Evolutionary conservation across 2,888 invertebrate species (phyloP).

Genomic region (Philopedon plagiatum): DNA sequence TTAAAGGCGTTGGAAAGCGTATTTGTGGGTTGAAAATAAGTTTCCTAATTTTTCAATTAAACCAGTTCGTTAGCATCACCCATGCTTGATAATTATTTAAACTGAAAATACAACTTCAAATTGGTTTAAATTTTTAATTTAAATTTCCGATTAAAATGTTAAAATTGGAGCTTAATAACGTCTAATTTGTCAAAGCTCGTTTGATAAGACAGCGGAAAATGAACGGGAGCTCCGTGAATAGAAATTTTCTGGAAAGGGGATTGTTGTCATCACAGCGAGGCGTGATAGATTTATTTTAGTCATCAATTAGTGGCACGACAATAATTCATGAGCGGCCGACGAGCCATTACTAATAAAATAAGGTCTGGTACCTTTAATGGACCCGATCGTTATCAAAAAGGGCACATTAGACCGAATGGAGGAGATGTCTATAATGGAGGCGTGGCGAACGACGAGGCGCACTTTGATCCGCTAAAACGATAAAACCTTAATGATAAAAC

Average conservation of each 20-base stretch:
- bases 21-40: too few relatives aligned
- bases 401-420: slow-evolving; percentile 58
- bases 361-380: slow-evolving; percentile 58
- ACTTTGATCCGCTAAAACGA: slow-evolving; percentile 58
- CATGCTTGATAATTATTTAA: too few relatives aligned
- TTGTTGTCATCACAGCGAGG: slow-evolving; percentile 37
- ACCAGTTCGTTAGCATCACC: too few relatives aligned
- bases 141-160: slow-evolving; percentile 14
- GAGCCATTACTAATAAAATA: slow-evolving; percentile 56
- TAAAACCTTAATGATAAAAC: slow-evolving; percentile 62
- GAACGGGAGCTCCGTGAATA: slow-evolving; percentile 35
- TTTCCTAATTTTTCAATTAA: too few relatives aligned
- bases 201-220: slow-evolving; percentile 38
- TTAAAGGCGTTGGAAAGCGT: too few relatives aligned
- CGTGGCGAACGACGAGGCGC: slow-evolving; percentile 54
- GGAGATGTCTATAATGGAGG: slow-evolving; percentile 55
- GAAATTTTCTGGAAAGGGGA: slow-evolving; percentile 28
- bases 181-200: slow-evolving; percentile 40
- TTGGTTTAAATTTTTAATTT: slow-evolving; percentile 15
- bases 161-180: slow-evolving; percentile 35
- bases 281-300: slow-evolving; percentile 48
- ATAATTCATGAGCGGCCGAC: slow-evolving; percentile 49
- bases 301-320: slow-evolving; percentile 51
- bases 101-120: not conserved
- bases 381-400: slow-evolving; percentile 58